Conservation (phyloP, 2,113 vertebrate genomes). For the Hyperopisus bebe region DNA sequence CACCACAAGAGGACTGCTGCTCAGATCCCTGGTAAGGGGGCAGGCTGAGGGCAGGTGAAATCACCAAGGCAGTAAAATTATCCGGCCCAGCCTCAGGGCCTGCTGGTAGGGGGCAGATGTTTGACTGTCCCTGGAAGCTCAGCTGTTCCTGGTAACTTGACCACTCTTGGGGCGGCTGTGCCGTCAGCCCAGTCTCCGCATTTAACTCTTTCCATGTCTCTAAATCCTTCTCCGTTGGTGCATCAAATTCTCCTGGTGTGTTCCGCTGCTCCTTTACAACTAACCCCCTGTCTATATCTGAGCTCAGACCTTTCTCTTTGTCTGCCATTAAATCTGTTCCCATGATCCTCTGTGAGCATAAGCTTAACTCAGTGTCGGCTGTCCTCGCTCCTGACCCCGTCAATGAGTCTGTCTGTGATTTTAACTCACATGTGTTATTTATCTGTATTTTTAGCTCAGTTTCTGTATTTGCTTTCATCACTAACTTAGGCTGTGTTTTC, state of each 20-base stretch:
- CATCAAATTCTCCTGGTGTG: constrained; percentile 36
- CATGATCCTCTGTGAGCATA: constrained; percentile 11
- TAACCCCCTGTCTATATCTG: constrained; percentile 12
- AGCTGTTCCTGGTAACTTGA: constrained; percentile 47
- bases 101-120: constrained; percentile 34
- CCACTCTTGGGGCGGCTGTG: constrained; percentile 22
- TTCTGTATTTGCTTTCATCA: background rate
- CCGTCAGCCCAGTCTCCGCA: constrained; percentile 20
- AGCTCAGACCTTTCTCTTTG: constrained; percentile 1
- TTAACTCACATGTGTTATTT: background rate
- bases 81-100: constrained; percentile 34
- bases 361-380: background rate
- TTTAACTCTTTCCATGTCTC: background rate
- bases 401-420: background rate
- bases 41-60: constrained; percentile 38
- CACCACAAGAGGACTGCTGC: constrained; percentile 41
- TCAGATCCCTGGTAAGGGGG: constrained; percentile 25
- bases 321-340: constrained; percentile 21
- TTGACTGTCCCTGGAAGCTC: constrained; percentile 39
- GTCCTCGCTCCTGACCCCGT: background rate
- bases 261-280: constrained; percentile 37
- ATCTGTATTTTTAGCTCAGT: background rate
- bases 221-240: constrained; percentile 31
- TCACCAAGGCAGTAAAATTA: constrained; percentile 48
- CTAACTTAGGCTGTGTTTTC: background rate